Percentiles rank a stretch among this genome's conserved stretches.
Evolutionary conservation across 1,140 invertebrate genomes (phyloP).

Genomic region (Drosophila seguyi): DNA sequence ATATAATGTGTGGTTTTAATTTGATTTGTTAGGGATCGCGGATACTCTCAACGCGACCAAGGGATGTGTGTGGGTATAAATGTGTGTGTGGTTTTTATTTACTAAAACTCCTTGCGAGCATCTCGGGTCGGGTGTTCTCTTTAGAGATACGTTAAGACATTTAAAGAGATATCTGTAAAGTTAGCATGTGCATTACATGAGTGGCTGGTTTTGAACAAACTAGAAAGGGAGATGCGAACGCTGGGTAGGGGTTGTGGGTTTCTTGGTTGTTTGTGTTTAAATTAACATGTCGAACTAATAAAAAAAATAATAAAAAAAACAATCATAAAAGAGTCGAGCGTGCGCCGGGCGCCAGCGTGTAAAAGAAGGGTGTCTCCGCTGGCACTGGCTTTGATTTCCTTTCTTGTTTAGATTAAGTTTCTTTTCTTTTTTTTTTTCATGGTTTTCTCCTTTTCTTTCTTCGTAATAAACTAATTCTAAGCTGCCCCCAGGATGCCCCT

Average conservation of each 20-base stretch:
- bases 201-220: slow-evolving; percentile 10
- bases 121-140: background rate
- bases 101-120: slow-evolving; percentile 26
- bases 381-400: background rate
- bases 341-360: background rate
- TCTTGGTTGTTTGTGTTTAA: slow-evolving; percentile 16
- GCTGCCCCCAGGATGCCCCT: slow-evolving; percentile 41
- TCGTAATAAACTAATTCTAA: slow-evolving; percentile 45
- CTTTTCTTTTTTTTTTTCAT: background rate
- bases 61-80: slow-evolving; percentile 16
- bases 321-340: slow-evolving; percentile 48
- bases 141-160: no score
- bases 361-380: background rate
- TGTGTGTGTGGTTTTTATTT: slow-evolving; percentile 22
- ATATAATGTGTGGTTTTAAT: slow-evolving; percentile 43
- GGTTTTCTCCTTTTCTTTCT: slow-evolving; percentile 1
- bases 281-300: slow-evolving; percentile 52
- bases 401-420: slow-evolving; percentile 6
- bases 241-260: background rate
- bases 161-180: no score
- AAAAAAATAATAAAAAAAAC: slow-evolving; percentile 40
- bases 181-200: slow-evolving; percentile 22
- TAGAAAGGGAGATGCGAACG: slow-evolving; percentile 17
- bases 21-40: slow-evolving; percentile 24
- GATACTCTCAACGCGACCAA: background rate